Percentiles rank a stretch among this genome's conserved stretches.
Evolutionary conservation across 2,113 vertebrate genomes (phyloP).

Genomic region (Aphyosemion australe): DNA sequence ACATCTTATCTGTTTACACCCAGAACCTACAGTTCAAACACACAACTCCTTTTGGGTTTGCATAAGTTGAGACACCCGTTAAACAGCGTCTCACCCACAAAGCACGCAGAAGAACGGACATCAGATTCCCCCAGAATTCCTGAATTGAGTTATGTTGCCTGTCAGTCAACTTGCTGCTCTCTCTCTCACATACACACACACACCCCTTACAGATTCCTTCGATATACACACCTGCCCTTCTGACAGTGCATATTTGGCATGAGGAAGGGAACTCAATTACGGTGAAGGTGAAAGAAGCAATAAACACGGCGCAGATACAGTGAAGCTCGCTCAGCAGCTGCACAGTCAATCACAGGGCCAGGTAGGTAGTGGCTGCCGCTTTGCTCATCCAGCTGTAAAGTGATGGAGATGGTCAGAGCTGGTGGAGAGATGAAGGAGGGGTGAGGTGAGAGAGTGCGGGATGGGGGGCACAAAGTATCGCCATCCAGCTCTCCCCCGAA

Average conservation of each 20-base stretch:
- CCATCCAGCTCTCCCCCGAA: constrained; percentile 29
- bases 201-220: constrained; percentile 22
- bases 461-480: constrained; percentile 16
- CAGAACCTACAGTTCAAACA: constrained; percentile 2
- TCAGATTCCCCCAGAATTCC: constrained; percentile 49
- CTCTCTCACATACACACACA: constrained; percentile 21
- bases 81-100: constrained; percentile 17
- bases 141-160: constrained; percentile 71
- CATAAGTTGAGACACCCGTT: constrained; percentile 1
- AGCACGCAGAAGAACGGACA: constrained; percentile 23
- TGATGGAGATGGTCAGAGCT: constrained; percentile 44
- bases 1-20: neutral
- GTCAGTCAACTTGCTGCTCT: constrained; percentile 58
- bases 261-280: constrained; percentile 71
- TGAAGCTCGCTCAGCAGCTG: constrained; percentile 50
- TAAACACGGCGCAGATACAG: constrained; percentile 67
- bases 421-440: constrained; percentile 24
- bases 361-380: constrained; percentile 55
- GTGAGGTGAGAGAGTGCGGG: neutral
- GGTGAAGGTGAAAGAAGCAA: constrained; percentile 73
- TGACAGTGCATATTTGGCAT: constrained; percentile 68
- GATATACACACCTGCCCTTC: constrained; percentile 35
- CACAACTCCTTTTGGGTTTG: constrained; percentile 15
- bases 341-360: constrained; percentile 68
- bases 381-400: constrained; percentile 65